Conservation (phyloP, 2,113 vertebrate species). For the Microcebus lehilahytsara region DNA sequence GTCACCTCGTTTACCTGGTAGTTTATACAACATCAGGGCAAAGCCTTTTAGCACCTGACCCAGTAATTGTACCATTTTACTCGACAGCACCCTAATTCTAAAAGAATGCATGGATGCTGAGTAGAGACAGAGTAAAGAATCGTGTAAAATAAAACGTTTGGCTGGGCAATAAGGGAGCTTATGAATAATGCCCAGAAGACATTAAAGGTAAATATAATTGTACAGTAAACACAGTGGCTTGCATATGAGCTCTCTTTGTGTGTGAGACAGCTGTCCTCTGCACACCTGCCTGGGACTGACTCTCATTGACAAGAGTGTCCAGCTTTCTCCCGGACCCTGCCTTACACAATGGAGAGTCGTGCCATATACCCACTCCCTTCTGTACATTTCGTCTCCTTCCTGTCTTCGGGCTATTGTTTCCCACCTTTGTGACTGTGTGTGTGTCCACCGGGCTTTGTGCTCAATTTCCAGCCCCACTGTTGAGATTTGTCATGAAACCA, state of each 20-base stretch:
- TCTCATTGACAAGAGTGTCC: constrained; percentile 27
- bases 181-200: constrained; percentile 71
- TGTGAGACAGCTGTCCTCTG: constrained; percentile 75
- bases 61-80: not conserved
- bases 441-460: not conserved
- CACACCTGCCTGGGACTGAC: constrained; percentile 70
- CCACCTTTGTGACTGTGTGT: not conserved
- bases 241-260: constrained; percentile 56
- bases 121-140: not conserved
- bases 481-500: not conserved
- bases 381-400: not conserved
- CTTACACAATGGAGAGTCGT: not conserved
- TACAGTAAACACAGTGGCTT: constrained; percentile 74
- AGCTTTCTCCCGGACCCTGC: constrained; percentile 3
- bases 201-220: constrained; percentile 71
- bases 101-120: not conserved
- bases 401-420: not conserved
- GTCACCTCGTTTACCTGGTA: not conserved
- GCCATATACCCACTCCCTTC: not conserved
- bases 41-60: not conserved
- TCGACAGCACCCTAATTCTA: not conserved
- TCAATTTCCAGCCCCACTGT: not conserved
- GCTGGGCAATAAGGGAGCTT: constrained; percentile 46
- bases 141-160: constrained; percentile 56
- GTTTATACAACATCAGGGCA: not conserved